Percentiles rank a stretch among this genome's conserved stretches.
Conservation (phyloP, 2,888 invertebrate genomes). For the Thyatira batis region DNA sequence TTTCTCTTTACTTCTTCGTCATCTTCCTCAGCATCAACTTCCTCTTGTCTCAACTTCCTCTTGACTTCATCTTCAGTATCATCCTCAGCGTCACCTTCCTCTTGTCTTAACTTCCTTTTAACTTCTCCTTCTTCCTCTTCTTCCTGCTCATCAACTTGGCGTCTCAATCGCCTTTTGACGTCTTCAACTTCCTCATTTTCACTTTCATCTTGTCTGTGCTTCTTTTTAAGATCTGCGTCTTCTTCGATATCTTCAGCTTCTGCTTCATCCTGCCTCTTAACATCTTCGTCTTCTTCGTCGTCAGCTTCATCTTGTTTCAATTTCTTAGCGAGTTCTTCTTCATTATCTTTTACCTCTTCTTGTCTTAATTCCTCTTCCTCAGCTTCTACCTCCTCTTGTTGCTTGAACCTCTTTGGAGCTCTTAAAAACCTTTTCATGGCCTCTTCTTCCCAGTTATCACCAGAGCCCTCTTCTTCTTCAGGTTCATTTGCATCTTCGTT, state of each 20-base stretch:
- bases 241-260: constrained; percentile 14
- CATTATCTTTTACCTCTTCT: not conserved
- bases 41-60: constrained; percentile 2
- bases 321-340: constrained; percentile 4
- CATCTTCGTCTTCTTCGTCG: constrained; percentile 17
- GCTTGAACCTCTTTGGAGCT: constrained; percentile 17
- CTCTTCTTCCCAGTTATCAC: constrained; percentile 41
- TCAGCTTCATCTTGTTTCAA: constrained; percentile 33
- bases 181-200: constrained; percentile 11
- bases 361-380: not conserved
- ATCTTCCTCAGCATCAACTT: constrained; percentile 12
- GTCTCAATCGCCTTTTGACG: not conserved
- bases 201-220: constrained; percentile 12
- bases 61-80: constrained; percentile 12
- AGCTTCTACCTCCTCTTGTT: constrained; percentile 9
- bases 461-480: constrained; percentile 39
- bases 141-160: constrained; percentile 9
- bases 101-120: not conserved
- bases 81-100: not conserved
- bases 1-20: constrained; percentile 5
- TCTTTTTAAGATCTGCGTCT: constrained; percentile 14
- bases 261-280: constrained; percentile 11
- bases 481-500: constrained; percentile 29
- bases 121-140: constrained; percentile 6
- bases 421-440: constrained; percentile 27